A percentile compares a stretch with the other conserved stretches of the same genome.
These are phyloP conservation scores for Mallotus villosus DNA, from an alignment of 2,797 vertebrate species.

Conservation along the genomic window DNA sequence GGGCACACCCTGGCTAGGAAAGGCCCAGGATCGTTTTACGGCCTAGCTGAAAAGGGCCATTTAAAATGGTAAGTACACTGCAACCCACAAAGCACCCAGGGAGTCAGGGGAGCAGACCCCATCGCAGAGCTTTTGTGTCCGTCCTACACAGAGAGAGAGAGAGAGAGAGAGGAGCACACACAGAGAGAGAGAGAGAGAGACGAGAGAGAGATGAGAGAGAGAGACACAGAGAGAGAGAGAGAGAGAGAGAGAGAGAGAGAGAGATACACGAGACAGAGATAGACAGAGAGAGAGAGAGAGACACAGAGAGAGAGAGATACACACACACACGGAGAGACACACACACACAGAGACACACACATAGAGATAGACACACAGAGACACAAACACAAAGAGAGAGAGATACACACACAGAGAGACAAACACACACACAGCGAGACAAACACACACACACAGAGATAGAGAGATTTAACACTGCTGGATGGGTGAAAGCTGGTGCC, in stretches of 20 bases:
- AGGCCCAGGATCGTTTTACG: constrained; percentile 74
- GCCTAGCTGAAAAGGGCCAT: constrained; percentile 73
- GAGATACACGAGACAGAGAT: no score
- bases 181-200: neutral
- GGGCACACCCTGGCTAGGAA: constrained; percentile 70
- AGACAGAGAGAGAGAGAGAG: no score
- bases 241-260: no score
- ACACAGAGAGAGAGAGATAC: no score
- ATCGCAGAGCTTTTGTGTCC: constrained; percentile 62
- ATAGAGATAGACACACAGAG: no score
- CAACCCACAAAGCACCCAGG: constrained; percentile 60
- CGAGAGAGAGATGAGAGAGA: no score
- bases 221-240: no score
- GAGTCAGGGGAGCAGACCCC: constrained; percentile 62
- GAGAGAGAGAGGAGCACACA: neutral
- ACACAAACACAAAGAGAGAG: no score
- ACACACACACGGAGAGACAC: no score
- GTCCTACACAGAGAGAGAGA: neutral
- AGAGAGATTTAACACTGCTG: no score
- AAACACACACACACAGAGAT: constrained; percentile 6
- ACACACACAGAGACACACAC: no score
- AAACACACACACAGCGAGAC: neutral
- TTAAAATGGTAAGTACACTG: constrained; percentile 53
- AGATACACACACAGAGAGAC: neutral
- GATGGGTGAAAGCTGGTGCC: no score